Evolutionary conservation across 1,140 invertebrate genomes (phyloP), one percentile per base, ranked within the genome.

Genomic region (Drosophila subpulchrella): DNA sequence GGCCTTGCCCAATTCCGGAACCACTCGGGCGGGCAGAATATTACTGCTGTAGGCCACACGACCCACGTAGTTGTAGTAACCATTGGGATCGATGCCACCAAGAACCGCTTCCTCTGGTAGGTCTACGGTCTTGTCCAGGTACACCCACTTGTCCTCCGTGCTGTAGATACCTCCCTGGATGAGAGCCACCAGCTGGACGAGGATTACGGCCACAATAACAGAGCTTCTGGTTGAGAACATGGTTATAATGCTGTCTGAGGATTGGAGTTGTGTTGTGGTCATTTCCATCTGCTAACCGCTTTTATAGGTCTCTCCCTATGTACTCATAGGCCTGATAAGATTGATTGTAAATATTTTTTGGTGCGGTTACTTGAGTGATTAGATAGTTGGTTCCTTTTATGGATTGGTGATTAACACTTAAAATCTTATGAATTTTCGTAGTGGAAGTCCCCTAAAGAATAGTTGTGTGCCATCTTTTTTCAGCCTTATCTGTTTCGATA

Each of bases 31-130:
- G 3, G 81, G 81, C 13, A 77, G n/a, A 24, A 84, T 17, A 4
- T 36, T 59, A 42, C 11, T 46, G 27, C 36, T 54, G 38, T 70
- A 71, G 0, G 3, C 0, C 4, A 53, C 20, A 30, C 81, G 81
- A 0, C 73, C 81, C 48, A 84, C 81, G 32, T 73, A 84, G 53
- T 44, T 80, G 27, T 84, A 56, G 36, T 80, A 85, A 7, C 81
- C 81, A 0, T 50, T 24, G 4, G 74, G 15, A 61, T 85, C 74
- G 11, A 54, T 15, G 12, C 81, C 81, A 0, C 77, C 81, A 0
- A 71, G n/a, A 4, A 85, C 78, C 1, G 53, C 61, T 15, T 54
- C 50, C 0, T 85, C 57, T 0, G 81, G 81, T n/a, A 85, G 47
- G 1, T 66, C 42, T 36, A 27, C 12, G 0, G 67, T 34, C 41